Base-by-base conservation (phyloP, 2,113 vertebrate genomes). In the Telmatochromis sp. region DNA sequence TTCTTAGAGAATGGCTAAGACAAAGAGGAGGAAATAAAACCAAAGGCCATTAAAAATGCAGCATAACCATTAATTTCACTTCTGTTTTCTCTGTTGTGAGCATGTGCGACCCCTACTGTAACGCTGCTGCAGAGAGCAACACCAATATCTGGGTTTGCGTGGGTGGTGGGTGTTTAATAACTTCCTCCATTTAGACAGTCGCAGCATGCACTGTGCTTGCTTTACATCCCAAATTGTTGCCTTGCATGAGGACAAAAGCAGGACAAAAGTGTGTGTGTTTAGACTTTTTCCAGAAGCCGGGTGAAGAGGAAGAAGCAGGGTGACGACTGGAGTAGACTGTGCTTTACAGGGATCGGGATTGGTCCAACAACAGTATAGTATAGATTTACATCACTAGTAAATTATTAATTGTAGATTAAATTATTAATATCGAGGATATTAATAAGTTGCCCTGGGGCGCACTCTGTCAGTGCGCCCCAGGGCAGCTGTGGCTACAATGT, bases 1-100 rank as follows among this genome's bases (percentile, higher is more conserved):
- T 97, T 97, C 94, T 98, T 98, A 3, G 99, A 99, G 93, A 99
- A 99, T 1, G 97, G 97, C 98, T 99, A 96, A 86, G 21, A 92
- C 14, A 86, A 2, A 85, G 31, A 85, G 7, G 8, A 87, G 51
- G 53, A 91, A 58, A 91, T 3, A 51, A 71, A 80, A 65, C 9
- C 80, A 91, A 83, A 28, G 15, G 3, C 71, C 73, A 88, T 81
- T 47, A 68, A 71, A 86, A 35, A 90, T 54, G 63, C 84, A 90
- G 42, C 31, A 5, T n/a, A 15, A 80, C 21, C 51, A 71, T 82
- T 35, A 4, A 14, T 88, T 87, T 92, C 89, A 90, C 2, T 84
- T 94, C 81, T 82, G 73, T 53, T 84, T 89, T 86, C 33, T 71
- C 5, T 82, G 35, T 13, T n/a, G 17, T 19, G 35, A 40, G 28